Percentiles rank a stretch among this genome's conserved stretches.
These are phyloP conservation scores for Falco biarmicus DNA, from an alignment of 2,797 vertebrate species.

Conservation along the genomic window DNA sequence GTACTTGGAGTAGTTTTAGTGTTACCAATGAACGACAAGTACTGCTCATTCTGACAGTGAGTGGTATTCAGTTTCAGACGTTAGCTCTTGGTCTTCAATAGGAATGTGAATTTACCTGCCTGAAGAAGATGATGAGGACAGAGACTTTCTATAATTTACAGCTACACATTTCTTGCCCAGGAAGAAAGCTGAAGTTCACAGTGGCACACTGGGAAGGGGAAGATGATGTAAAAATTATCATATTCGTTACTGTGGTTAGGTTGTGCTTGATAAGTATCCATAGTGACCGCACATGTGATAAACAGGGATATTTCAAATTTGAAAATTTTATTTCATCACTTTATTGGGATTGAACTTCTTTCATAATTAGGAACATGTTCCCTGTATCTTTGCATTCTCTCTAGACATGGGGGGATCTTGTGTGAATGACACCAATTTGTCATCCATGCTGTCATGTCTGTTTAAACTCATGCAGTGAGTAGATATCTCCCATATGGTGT, in stretches of 20 bases:
- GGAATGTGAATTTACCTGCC: not conserved
- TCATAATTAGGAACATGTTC: not conserved
- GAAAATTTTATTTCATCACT: not conserved
- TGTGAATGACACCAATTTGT: slow-evolving; percentile 6
- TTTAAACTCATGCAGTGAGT: slow-evolving; percentile 23
- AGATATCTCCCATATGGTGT: slow-evolving; percentile 19
- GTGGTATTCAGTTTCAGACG: not conserved
- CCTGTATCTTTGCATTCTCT: not conserved
- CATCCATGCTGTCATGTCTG: not conserved
- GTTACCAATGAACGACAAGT: not conserved
- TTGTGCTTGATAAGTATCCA: not conserved
- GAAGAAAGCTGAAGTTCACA: not conserved
- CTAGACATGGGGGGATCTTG: not conserved
- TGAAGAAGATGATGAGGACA: not conserved
- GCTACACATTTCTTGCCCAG: not conserved
- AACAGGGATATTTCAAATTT: not conserved
- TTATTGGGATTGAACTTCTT: not conserved
- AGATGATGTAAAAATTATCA: not conserved
- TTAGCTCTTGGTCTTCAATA: not conserved
- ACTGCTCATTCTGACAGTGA: not conserved
- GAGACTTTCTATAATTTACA: not conserved
- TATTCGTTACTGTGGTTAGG: not conserved
- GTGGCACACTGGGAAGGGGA: not conserved
- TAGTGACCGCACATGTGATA: not conserved
- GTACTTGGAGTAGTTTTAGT: not conserved